Evolutionary conservation across 2,113 vertebrate genomes (phyloP).

Genomic region (Dicaeum eximium): DNA sequence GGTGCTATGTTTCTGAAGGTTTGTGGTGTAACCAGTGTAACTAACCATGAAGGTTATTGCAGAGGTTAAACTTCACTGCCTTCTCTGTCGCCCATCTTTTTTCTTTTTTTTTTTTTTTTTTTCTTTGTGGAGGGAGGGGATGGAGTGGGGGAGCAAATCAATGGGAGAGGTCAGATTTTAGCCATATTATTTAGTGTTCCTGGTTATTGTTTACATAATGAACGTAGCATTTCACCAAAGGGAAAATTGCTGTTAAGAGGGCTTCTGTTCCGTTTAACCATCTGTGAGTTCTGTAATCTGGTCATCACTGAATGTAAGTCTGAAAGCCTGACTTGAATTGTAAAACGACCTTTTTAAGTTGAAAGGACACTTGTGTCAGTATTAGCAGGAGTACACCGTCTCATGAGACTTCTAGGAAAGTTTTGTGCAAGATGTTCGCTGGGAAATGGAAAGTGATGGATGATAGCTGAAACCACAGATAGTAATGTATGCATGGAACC

Average conservation of each 20-base stretch:
- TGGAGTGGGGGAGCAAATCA: background rate
- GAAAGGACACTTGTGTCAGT: background rate
- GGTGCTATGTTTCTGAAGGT: background rate
- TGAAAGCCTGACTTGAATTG: background rate
- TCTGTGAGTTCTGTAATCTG: background rate
- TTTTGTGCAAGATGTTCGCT: background rate
- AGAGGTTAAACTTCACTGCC: background rate
- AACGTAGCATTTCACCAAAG: background rate
- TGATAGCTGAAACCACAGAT: background rate
- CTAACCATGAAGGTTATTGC: background rate
- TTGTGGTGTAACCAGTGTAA: background rate
- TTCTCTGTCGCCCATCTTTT: background rate
- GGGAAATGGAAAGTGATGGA: background rate
- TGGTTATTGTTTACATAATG: background rate
- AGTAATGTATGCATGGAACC: background rate
- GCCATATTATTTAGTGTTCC: background rate
- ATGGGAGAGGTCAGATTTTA: background rate
- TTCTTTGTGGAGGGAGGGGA: too few species aligned
- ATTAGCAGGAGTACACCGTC: background rate
- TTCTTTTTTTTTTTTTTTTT: background rate
- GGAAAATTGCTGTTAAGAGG: background rate
- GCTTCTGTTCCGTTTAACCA: background rate
- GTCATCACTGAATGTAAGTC: background rate
- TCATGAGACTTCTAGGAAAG: background rate
- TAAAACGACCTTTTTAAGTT: background rate